A percentile compares a stretch with the other conserved stretches of the same genome.
Evolutionary conservation across 2,888 invertebrate genomes (phyloP).

Genomic region (Ichneumoninae sp.): DNA sequence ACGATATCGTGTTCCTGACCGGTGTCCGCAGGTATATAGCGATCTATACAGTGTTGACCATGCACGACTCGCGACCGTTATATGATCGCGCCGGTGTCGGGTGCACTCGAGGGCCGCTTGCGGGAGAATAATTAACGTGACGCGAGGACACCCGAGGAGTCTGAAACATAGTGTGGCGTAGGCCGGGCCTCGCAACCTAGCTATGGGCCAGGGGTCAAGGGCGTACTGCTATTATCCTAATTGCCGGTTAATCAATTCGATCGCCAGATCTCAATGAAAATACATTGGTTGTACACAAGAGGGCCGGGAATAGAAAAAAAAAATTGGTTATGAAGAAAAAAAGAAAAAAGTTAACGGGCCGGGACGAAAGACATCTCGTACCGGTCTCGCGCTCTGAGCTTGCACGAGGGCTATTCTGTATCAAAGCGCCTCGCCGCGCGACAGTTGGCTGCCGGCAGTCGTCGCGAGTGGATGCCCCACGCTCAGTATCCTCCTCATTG

Average conservation of each 20-base stretch:
- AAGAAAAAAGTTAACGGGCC: conserved; percentile 5
- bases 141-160: conserved; percentile 54
- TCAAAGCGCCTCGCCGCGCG: conserved; percentile 55
- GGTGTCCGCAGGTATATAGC: neutral
- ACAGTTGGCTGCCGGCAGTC: conserved; percentile 65
- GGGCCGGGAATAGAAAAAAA: neutral
- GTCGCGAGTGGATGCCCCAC: conserved; percentile 57
- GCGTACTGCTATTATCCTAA: conserved; percentile 63
- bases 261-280: conserved; percentile 59
- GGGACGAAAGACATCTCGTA: conserved; percentile 24
- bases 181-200: conserved; percentile 25
- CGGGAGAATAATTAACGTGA: conserved; percentile 65
- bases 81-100: conserved; percentile 27
- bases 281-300: conserved; percentile 24
- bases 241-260: conserved; percentile 59
- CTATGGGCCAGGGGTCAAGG: conserved; percentile 60
- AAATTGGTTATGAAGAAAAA: neutral
- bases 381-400: conserved; percentile 6
- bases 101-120: conserved; percentile 43
- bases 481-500: conserved; percentile 9
- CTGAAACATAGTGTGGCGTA: conserved; percentile 25
- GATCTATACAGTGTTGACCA: neutral
- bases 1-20: conserved; percentile 25
- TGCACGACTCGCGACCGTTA: conserved; percentile 7
- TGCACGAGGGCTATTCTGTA: conserved; percentile 52